Base-by-base conservation (phyloP, 2,888 invertebrate species). In the Gisinianus flammeolus region DNA sequence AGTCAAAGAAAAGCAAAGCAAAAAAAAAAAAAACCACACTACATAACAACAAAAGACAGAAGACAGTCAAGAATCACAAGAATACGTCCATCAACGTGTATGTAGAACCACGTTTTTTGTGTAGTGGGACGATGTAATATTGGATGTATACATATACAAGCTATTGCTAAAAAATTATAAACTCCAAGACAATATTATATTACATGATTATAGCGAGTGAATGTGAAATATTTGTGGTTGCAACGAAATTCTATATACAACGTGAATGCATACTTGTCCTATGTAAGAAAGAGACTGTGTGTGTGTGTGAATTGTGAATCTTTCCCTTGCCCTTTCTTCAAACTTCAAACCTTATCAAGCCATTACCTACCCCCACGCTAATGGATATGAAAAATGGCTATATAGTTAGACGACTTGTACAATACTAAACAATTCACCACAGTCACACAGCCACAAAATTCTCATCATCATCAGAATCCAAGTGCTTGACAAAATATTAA, bases 291-390 rank as follows among this genome's bases (percentile, higher is more conserved):
- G 19, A 3, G 54, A 28, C 26, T 64, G 3, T 19, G 33, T 67
- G n/a, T 26, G 62, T 30, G n/a, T 67, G 66, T 66, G 67, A 35
- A 35, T 31, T 67, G 31, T 70, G 44, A 66, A 72, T 72, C 72
- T 72, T 74, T 74, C 74, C 74, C 74, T 74, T 74, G 74, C 74
- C 74, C 74, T 74, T 74, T 56, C 71, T 71, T 62, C 62, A 62
- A 62, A 62, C 62, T 74, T 35, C 66, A 66, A 66, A 58, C 64
- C 74, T 74, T 67, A 74, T 74, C 74, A 31, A 44, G 22, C 24
- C 74, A 44, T 67, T 74, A 74, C 67, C 73, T 74, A 74, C 74
- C 74, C 74, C 74, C 74, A 74, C 74, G 74, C 74, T 74, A 74
- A 74, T 74, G 74, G 74, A 66, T 44, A 62, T 28, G 67, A 54